Base-by-base conservation (phyloP, 2,888 invertebrate species). In the Escarpia spicata region DNA sequence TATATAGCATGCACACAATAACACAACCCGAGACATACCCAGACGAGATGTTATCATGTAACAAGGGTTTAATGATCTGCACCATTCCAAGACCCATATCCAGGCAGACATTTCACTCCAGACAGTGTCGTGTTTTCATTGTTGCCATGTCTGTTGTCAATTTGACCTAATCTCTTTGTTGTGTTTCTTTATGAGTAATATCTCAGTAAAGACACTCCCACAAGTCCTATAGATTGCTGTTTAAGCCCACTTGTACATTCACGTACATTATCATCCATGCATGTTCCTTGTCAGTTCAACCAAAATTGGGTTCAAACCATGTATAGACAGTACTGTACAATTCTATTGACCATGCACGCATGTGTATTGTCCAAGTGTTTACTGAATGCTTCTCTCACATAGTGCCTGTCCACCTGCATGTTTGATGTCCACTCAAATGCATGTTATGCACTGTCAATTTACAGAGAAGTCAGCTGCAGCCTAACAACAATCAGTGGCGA, bases 401-500 rank as follows among this genome's bases (percentile, higher is more conserved):
- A 52, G 2, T 52, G 52, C 19, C 6, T 91, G 43, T 43, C 37
- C n/a, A 31, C 91, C 31, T 91, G 91, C 44, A 31, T 43, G 43
- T 43, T 37, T 91, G 2, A 43, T 91, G 91, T 91, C 43, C 91
- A 91, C 43, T 43, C 44, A 91, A 43, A 52, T 12, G 52, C 44
- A 91, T 91, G 37, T 31, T 91, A 3, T 91, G 44, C 43, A 43
- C 44, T 91, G 75, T 19, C 19, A 15, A 75, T 26, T 75, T 75
- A 19, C 75, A 75, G 75, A 75, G 75, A 75, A 75, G n/a, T n/a
- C 75, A 75, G 75, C 19, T 26, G 1, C 75, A 15, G 75, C 43
- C 45, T 91, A 94, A 96, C 93, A 94, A 93, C 94, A 92, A 92
- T 90, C 95, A 96, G 93, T 96, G 96, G 96, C 93, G 96, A 92